These are phyloP conservation scores for Apistogramma diplotaenia DNA, from an alignment of 2,113 vertebrate genomes.

Conservation along the genomic window DNA sequence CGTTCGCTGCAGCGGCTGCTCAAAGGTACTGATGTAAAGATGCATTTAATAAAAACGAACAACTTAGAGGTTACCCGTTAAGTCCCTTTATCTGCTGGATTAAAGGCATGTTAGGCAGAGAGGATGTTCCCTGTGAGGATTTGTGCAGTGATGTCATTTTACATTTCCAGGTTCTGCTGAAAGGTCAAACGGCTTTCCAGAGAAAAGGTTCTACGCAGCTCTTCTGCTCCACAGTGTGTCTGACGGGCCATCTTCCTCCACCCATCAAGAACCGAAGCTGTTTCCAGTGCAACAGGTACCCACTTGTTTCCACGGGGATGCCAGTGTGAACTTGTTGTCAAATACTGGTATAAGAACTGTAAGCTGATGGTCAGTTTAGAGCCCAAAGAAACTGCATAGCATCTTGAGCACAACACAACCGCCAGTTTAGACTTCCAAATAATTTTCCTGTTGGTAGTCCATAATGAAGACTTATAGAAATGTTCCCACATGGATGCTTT, in stretches of 20 bases:
- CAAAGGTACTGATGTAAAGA: slow-evolving; percentile 78
- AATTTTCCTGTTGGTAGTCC: neutral
- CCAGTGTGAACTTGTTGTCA: neutral
- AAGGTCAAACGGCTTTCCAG: slow-evolving; percentile 97
- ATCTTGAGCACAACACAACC: neutral
- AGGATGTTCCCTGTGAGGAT: neutral
- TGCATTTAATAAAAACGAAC: neutral
- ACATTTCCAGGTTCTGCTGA: slow-evolving; percentile 79
- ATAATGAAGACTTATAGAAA: neutral
- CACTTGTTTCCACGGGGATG: neutral
- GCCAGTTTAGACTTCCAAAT: too few species aligned
- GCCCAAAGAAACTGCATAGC: neutral
- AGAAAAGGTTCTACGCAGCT: slow-evolving; percentile 98
- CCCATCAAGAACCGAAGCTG: slow-evolving; percentile 79
- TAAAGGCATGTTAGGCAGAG: neutral
- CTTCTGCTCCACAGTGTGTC: slow-evolving; percentile 96
- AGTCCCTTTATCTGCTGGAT: neutral
- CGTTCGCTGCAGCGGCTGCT: slow-evolving; percentile 95
- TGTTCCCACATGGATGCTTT: neutral
- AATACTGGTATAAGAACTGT: rapidly evolving
- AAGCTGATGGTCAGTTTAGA: neutral
- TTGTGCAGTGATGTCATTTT: neutral
- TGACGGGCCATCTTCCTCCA: slow-evolving; percentile 88
- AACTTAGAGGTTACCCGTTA: too few species aligned
- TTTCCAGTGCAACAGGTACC: slow-evolving; percentile 92